Conservation (phyloP, 2,888 invertebrate genomes). For the Tholera decimalis region DNA sequence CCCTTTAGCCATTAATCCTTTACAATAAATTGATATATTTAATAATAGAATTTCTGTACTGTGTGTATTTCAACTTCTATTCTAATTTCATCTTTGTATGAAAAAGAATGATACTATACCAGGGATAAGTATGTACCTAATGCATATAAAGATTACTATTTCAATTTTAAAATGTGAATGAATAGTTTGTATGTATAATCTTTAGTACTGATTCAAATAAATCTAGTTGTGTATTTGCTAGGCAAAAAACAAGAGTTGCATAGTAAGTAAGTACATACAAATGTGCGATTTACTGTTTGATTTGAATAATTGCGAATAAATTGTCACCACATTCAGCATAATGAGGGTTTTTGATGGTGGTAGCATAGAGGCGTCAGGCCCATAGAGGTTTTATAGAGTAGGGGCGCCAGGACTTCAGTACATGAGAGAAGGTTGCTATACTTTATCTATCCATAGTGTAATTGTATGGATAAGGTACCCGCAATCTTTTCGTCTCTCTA, state of each 20-base stretch:
- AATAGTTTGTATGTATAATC: conserved; percentile 2
- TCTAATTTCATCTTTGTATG: not conserved
- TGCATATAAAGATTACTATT: conserved; percentile 9
- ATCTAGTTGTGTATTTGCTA: not conserved
- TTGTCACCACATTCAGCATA: too few relatives aligned
- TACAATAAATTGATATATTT: conserved; percentile 1
- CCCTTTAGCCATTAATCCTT: not conserved
- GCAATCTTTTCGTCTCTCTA: too few relatives aligned
- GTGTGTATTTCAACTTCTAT: conserved; percentile 6
- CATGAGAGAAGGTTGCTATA: too few relatives aligned
- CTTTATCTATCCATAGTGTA: too few relatives aligned
- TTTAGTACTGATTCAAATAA: conserved; percentile 22
- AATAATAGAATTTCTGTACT: not conserved
- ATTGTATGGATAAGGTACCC: too few relatives aligned
- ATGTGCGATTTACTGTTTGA: not conserved
- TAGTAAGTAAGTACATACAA: not conserved
- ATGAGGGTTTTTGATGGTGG: too few relatives aligned
- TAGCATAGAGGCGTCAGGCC: too few relatives aligned
- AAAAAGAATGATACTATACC: not conserved
- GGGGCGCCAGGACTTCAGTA: too few relatives aligned
- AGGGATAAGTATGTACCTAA: conserved; percentile 2
- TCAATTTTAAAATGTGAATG: conserved; percentile 5
- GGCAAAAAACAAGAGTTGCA: not conserved
- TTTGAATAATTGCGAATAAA: not conserved
- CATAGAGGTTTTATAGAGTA: too few relatives aligned